phyloP scores from a whole-genome alignment of 1,140 invertebrate species.

The Plodia interpunctella region DNA sequence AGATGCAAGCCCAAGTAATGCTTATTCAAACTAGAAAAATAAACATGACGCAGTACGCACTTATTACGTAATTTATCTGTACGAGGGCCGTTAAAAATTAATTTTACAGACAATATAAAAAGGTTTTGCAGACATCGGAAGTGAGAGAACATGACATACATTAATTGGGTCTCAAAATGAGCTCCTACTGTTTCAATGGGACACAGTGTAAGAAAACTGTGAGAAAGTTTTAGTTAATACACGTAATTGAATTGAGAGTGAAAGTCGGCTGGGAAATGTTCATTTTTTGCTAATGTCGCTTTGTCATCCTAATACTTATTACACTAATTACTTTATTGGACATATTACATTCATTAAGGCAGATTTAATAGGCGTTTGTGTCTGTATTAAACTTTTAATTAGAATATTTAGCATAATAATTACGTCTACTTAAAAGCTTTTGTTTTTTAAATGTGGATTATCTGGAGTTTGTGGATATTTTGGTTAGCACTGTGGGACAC shows the following conservation, averaged over 20 bases:
- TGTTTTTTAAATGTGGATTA: too few relatives aligned
- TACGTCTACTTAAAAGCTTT: too few relatives aligned
- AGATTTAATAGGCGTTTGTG: not conserved
- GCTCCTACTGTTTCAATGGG: slow-evolving; percentile 2
- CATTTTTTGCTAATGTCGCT: slow-evolving; percentile 24
- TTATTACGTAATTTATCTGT: too few relatives aligned
- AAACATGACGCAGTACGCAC: too few relatives aligned
- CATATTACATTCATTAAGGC: too few relatives aligned
- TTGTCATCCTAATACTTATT: slow-evolving; percentile 16
- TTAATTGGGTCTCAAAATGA: not conserved
- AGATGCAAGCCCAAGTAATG: too few relatives aligned
- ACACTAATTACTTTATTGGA: not conserved
- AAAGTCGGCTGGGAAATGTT: slow-evolving; percentile 41
- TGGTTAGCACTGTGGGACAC: too few relatives aligned
- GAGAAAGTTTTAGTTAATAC: slow-evolving; percentile 45
- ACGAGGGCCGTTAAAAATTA: not conserved
- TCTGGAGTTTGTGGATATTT: too few relatives aligned
- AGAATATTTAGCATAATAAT: not conserved
- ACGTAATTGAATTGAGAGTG: slow-evolving; percentile 46
- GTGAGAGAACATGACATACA: not conserved
- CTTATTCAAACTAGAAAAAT: too few relatives aligned
- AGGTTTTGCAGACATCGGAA: not conserved
- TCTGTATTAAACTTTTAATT: slow-evolving; percentile 9
- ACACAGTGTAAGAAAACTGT: slow-evolving; percentile 27
- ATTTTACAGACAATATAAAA: slow-evolving; percentile 10